Evolutionary conservation across 2,888 invertebrate genomes (phyloP), one percentile per base, ranked within the genome.

Genomic region (Stenodema calcarata): DNA sequence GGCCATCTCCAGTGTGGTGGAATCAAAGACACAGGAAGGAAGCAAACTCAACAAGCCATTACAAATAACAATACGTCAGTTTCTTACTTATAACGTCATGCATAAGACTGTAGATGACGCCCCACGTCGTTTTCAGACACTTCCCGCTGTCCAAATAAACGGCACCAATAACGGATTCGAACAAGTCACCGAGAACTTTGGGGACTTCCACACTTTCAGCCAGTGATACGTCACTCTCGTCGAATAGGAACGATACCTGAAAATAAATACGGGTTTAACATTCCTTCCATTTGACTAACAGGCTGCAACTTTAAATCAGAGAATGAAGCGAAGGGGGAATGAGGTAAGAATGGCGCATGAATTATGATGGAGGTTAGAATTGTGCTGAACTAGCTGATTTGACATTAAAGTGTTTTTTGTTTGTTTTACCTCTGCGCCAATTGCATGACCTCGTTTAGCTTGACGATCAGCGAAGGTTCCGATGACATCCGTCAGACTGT

Each of bases 161-260:
- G 0, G 98, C 99, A 0, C 97, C 99, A 28, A 96, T 94, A 0
- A 98, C 90, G 0, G 99, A 95, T 91, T 99, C 99, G 91, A 98
- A 96, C 54, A 99, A 92, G 91, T 99, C 99, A 14, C 99, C 98
- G 42, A 99, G 93, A 0, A 95, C 95, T 92, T 97, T 95, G 0
- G 98, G 98, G 0, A 98, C 97, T 91, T 98, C 97, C 1, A 98
- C 93, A 89, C 96, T 95, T 90, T 95, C 95, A 0, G 95, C 94
- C 69, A 95, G 90, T 18, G 92, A 91, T 81, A 93, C 93, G 78
- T 94, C 94, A 12, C 93, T 92, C 89, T 95, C 95, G 87, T 94
- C 94, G 2, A 95, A 91, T 28, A 95, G 91, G 88, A 94, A 90
- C 0, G 95, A 90, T 2, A 92, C 89, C 91, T 92, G 88, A 87